phyloP scores from a whole-genome alignment of 2,888 invertebrate species.

The Nebria brevicollis region DNA sequence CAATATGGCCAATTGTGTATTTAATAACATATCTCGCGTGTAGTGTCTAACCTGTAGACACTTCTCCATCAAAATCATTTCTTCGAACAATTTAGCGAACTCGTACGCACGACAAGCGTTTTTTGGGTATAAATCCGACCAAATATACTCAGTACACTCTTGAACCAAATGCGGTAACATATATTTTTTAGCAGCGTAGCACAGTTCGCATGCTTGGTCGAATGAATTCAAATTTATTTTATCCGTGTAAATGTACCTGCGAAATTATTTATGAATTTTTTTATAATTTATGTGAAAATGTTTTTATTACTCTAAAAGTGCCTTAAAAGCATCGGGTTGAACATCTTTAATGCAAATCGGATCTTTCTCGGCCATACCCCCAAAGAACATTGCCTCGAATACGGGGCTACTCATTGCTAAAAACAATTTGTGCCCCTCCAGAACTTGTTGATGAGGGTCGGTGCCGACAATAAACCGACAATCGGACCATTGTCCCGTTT shows the following conservation, averaged over 20 bases:
- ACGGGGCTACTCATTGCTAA: constrained; percentile 89
- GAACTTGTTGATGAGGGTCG: constrained; percentile 77
- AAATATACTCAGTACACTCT: constrained; percentile 84
- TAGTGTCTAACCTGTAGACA: constrained; percentile 72
- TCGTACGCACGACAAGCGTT: constrained; percentile 88
- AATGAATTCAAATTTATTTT: constrained; percentile 82
- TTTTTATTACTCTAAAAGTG: constrained; percentile 74
- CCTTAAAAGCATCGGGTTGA: constrained; percentile 86
- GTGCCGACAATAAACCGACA: constrained; percentile 84
- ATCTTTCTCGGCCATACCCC: constrained; percentile 81
- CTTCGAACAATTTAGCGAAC: constrained; percentile 86
- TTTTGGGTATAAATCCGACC: constrained; percentile 81
- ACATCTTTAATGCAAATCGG: constrained; percentile 85
- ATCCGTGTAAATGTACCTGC: constrained; percentile 84
- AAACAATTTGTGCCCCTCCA: constrained; percentile 82
- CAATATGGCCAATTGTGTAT: neutral
- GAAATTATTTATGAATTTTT: neutral
- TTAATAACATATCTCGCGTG: neutral
- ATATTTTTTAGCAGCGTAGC: constrained; percentile 89
- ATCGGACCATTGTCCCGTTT: constrained; percentile 84
- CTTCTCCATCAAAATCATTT: constrained; percentile 81
- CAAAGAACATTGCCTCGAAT: constrained; percentile 89
- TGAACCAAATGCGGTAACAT: constrained; percentile 86
- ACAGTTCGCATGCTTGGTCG: constrained; percentile 86
- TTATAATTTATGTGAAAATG: constrained; percentile 4